Evolutionary conservation across 2,888 invertebrate genomes (phyloP).

Genomic region (Sipha maydis): DNA sequence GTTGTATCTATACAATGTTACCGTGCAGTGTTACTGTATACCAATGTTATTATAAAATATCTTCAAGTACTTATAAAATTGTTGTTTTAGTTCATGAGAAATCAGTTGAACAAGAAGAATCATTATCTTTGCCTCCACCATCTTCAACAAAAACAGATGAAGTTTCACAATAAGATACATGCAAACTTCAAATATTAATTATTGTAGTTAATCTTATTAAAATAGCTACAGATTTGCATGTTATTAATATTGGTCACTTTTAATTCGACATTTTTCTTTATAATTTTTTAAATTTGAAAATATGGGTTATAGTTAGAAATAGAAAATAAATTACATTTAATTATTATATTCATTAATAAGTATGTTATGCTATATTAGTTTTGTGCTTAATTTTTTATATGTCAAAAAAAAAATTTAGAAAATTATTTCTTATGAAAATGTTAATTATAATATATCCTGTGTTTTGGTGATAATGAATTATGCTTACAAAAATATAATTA

Average conservation of each 20-base stretch:
- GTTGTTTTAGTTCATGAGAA: constrained; percentile 31
- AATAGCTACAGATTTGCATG: neutral
- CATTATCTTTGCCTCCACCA: neutral
- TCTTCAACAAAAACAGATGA: constrained; percentile 21
- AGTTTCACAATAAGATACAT: constrained; percentile 13
- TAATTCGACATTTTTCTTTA: neutral
- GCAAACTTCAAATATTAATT: neutral
- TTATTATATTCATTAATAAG: too few relatives aligned
- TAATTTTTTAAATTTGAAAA: neutral
- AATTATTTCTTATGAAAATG: neutral
- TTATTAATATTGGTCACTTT: neutral
- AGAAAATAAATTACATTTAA: neutral
- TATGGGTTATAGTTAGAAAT: neutral
- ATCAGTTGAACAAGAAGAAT: constrained; percentile 37
- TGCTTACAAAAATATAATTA: neutral
- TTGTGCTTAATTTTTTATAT: neutral
- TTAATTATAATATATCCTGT: neutral
- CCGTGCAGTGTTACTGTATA: too few relatives aligned
- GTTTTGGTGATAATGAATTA: neutral
- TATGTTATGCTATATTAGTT: too few relatives aligned
- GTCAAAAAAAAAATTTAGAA: neutral
- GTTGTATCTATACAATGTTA: too few relatives aligned
- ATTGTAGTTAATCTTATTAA: neutral
- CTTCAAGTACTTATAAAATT: neutral
- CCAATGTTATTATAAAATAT: too few relatives aligned